These are phyloP conservation scores for Sorex fumeus DNA, from an alignment of 2,113 vertebrate genomes.

Conservation along the genomic window DNA sequence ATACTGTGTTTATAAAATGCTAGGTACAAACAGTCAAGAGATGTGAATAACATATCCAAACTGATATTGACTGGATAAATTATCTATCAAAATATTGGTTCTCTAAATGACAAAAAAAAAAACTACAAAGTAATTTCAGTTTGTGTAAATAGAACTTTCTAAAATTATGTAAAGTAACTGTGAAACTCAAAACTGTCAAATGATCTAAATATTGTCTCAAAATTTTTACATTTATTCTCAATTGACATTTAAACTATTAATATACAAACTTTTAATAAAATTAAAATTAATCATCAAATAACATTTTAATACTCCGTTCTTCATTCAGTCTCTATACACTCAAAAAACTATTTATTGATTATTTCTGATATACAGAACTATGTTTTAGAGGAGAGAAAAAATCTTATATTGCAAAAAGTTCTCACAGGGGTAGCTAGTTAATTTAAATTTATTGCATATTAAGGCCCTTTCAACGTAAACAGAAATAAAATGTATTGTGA, in stretches of 20 bases:
- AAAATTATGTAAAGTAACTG: conserved; percentile 12
- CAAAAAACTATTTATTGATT: conserved; percentile 8
- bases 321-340: background rate
- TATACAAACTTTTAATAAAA: background rate
- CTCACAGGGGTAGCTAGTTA: background rate
- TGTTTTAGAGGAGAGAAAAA: background rate
- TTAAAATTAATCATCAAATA: background rate
- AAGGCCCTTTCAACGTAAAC: background rate
- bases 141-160: background rate
- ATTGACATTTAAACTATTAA: conserved; percentile 43
- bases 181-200: conserved; percentile 31
- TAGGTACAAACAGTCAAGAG: conserved; percentile 1
- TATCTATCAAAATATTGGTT: conserved; percentile 20
- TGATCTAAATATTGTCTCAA: background rate
- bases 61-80: background rate
- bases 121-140: conserved; percentile 45
- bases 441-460: conserved; percentile 20
- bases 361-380: background rate
- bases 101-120: conserved; percentile 25
- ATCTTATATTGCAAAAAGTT: conserved; percentile 10
- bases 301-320: conserved; percentile 31
- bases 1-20: background rate
- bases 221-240: conserved; percentile 5
- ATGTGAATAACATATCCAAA: conserved; percentile 17
- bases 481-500: background rate